These are phyloP conservation scores for Bovichtus diacanthus DNA, from an alignment of 2,797 vertebrate species.

Conservation along the genomic window DNA sequence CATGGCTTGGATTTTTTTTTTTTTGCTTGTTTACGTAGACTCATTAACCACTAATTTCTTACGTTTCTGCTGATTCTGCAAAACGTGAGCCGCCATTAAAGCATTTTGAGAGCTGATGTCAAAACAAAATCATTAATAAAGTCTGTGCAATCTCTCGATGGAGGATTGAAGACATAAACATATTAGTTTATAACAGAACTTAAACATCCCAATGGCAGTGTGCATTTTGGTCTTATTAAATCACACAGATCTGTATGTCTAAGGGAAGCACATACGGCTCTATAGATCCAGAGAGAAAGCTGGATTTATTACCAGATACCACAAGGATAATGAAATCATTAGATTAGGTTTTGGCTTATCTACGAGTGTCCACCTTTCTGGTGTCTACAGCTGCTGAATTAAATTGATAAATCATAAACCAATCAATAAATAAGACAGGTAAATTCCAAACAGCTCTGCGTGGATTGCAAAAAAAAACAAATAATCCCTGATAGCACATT, in stretches of 20 bases:
- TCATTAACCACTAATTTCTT: constrained; percentile 34
- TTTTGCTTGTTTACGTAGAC: constrained; percentile 44
- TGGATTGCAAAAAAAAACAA: constrained; percentile 19
- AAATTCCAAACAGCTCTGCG: constrained; percentile 21
- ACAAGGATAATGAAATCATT: constrained; percentile 52
- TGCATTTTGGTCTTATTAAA: constrained; percentile 35
- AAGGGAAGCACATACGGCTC: constrained; percentile 14
- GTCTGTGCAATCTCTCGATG: constrained; percentile 12
- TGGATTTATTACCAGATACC: constrained; percentile 37
- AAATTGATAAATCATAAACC: constrained; percentile 52
- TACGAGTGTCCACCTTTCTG: constrained; percentile 9
- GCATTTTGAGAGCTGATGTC: constrained; percentile 45
- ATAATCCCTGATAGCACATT: constrained; percentile 16
- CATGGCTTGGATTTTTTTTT: constrained; percentile 26
- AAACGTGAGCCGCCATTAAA: constrained; percentile 47
- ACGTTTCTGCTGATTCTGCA: constrained; percentile 63
- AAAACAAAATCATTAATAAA: constrained; percentile 51
- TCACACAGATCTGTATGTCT: constrained; percentile 19
- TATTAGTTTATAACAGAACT: constrained; percentile 16
- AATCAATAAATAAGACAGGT: constrained; percentile 44
- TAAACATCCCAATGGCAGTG: constrained; percentile 10
- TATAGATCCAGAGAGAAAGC: constrained; percentile 10
- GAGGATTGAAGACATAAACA: constrained; percentile 4
- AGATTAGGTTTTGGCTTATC: constrained; percentile 38
- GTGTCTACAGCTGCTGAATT: constrained; percentile 40